phyloP scores from a whole-genome alignment of 2,797 vertebrate genomes.

The Semaprochilodus insignis region DNA sequence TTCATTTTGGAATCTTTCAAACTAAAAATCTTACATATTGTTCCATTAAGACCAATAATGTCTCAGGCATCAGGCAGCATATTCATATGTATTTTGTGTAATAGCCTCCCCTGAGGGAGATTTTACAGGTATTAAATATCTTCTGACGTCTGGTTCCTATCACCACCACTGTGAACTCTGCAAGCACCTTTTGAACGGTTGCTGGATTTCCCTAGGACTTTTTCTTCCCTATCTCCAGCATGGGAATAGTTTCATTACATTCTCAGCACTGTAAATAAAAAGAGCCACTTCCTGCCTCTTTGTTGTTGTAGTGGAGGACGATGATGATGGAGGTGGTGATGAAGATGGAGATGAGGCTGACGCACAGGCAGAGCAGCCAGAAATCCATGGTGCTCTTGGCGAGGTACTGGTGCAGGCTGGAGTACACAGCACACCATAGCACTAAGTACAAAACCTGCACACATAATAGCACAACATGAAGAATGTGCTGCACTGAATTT shows the following conservation, averaged over 20 bases:
- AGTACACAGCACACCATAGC: conserved; percentile 79
- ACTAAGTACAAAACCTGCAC: conserved; percentile 78
- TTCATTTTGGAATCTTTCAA: too few species aligned
- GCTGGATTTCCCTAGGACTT: too few species aligned
- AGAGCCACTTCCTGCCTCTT: conserved; percentile 61
- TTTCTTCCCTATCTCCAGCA: too few species aligned
- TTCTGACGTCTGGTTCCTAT: too few species aligned
- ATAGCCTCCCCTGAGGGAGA: too few species aligned
- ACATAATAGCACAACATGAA: neutral
- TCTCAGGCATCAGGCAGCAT: too few species aligned
- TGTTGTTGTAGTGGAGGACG: conserved; percentile 74
- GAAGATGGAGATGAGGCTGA: conserved; percentile 76
- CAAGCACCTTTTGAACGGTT: too few species aligned
- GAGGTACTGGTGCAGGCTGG: conserved; percentile 77
- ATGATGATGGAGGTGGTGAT: conserved; percentile 74
- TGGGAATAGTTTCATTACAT: neutral
- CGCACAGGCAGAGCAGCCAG: conserved; percentile 79
- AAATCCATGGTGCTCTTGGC: conserved; percentile 59
- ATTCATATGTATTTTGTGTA: neutral
- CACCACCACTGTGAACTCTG: neutral
- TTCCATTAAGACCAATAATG: too few species aligned
- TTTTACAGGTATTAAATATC: too few species aligned
- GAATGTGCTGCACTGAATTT: neutral
- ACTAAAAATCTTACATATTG: too few species aligned
- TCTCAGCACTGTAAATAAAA: neutral